Evolutionary conservation across 2,888 invertebrate genomes (phyloP).

Genomic region (Prosapia bicincta): DNA sequence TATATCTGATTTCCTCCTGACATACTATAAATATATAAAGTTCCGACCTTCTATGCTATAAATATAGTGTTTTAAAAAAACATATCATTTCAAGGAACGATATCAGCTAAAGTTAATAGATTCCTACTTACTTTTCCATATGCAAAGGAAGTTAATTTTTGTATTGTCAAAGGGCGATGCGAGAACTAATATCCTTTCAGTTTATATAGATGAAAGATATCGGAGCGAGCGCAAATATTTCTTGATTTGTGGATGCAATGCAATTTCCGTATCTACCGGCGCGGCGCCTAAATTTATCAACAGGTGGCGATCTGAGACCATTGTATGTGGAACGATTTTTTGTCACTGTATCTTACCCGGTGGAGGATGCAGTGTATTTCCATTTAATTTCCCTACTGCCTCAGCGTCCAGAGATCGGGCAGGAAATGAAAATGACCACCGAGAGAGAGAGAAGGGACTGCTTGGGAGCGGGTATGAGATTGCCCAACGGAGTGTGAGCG

Average conservation of each 20-base stretch:
- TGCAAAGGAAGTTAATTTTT: not conserved
- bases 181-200: not conserved
- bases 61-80: too few relatives aligned
- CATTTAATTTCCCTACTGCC: constrained; percentile 22
- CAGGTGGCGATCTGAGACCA: not conserved
- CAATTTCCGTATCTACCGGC: not conserved
- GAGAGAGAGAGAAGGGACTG: not conserved
- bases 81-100: too few relatives aligned
- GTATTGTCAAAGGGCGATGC: not conserved
- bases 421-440: constrained; percentile 17
- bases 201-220: not conserved
- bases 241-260: not conserved
- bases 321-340: not conserved
- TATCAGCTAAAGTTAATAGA: not conserved
- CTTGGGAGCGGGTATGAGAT: too few relatives aligned
- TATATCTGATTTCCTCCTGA: too few relatives aligned
- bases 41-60: too few relatives aligned
- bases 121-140: not conserved
- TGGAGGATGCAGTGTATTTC: constrained; percentile 12
- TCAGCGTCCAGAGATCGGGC: constrained; percentile 5
- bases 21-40: too few relatives aligned
- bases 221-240: not conserved
- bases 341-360: not conserved
- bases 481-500: not conserved
- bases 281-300: not conserved